Evolutionary conservation across 2,113 vertebrate genomes (phyloP), one percentile per base, ranked within the genome.

Genomic region (Australoheros scitulus): DNA sequence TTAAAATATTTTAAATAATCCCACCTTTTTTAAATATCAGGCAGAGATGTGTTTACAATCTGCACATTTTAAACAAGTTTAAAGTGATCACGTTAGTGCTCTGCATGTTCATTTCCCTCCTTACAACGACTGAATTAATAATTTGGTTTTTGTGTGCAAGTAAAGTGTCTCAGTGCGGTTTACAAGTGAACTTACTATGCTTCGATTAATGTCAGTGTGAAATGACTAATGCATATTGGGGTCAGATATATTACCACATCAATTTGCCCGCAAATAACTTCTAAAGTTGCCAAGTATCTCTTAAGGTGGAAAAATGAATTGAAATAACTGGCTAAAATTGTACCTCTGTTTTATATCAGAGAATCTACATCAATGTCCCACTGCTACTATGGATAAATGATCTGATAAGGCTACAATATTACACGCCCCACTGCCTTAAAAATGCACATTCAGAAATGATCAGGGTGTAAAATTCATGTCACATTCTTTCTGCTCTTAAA

Each of bases 401-500:
- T 80, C 43, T 61, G 10, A 82, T 80, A 77, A 87, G 64, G 81
- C 81, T 84, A 77, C 36, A 86, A 60, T 76, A 77, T 78, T 34
- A 72, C 36, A 43, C 0, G 5, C 18, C 64, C 24, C 56, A 32
- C 36, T 6, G 20, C 68, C 29, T 56, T 84, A 15, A 29, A 76
- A 70, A 50, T 60, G 36, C 24, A 84, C 61, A 78, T 81, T 85
- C 61, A 79, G 17, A 79, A 79, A 77, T 47, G 6, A 38, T 65
- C 41, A 61, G 14, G 8, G 18, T 64, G 14, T 60, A 34, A 55
- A 70, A 50, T 70, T 29, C 22, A 22, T 84, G 34, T 59, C 10
- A 3, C 79, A 29, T 41, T 63, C 2, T 10, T 77, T 64, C 63
- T 41, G 29, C 34, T 61, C 6, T 56, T 60, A 47, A 82, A 70